Conservation (phyloP, 2,113 vertebrate species). For the Melospiza melodia region DNA sequence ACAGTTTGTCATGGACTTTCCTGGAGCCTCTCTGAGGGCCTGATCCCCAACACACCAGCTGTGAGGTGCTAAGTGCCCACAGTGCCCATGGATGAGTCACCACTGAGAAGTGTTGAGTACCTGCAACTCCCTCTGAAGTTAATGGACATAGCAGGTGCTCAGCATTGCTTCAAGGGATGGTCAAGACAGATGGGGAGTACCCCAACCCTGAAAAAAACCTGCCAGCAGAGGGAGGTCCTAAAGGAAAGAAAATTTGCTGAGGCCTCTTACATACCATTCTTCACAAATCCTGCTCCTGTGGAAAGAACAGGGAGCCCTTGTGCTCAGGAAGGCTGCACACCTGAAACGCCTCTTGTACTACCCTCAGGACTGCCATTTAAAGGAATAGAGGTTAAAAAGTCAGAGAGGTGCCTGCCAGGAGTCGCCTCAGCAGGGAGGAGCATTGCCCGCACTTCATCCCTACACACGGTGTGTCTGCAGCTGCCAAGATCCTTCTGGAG, state of each 20-base stretch:
- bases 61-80: not conserved
- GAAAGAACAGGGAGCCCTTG: not conserved
- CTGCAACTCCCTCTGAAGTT: not conserved
- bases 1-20: not conserved
- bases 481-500: not conserved
- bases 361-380: not conserved
- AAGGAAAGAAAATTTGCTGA: not conserved
- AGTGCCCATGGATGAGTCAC: not conserved
- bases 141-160: not conserved
- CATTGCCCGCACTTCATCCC: not conserved
- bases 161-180: not conserved
- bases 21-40: not conserved
- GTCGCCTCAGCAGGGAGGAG: not conserved
- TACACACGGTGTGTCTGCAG: not conserved
- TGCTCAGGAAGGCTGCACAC: not conserved
- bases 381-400: not conserved
- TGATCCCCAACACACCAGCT: not conserved
- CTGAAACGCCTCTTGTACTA: not conserved
- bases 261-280: not conserved
- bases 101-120: not conserved
- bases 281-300: not conserved
- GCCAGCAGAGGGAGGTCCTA: not conserved
- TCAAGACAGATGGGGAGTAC: accelerated
- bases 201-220: not conserved
- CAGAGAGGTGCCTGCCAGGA: not conserved